These are phyloP conservation scores for Rallus limicola DNA, from an alignment of 2,113 vertebrate genomes.

Conservation along the genomic window DNA sequence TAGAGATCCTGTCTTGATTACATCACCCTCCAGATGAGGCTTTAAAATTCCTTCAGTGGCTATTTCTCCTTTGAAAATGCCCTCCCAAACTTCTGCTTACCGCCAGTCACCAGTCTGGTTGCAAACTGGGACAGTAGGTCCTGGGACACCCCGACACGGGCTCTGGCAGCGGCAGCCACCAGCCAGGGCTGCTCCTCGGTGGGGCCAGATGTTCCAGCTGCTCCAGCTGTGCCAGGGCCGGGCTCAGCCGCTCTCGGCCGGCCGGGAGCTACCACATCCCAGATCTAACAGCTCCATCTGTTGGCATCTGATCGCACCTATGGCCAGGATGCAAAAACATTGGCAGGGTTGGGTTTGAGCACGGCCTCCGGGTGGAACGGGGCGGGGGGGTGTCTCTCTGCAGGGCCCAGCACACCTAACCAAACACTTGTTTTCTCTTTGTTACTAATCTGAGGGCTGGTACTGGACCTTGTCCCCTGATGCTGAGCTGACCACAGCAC, in stretches of 20 bases:
- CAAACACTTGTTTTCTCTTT: fast-evolving
- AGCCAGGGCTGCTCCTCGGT: not conserved
- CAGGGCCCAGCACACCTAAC: fast-evolving
- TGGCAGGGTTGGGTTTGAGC: too few relatives aligned
- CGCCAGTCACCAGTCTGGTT: fast-evolving
- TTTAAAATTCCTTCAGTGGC: not conserved
- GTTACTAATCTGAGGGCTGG: fast-evolving
- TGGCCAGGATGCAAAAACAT: not conserved
- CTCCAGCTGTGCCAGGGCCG: not conserved
- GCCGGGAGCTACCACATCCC: constrained; percentile 15
- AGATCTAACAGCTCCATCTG: constrained; percentile 72
- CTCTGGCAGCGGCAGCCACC: not conserved
- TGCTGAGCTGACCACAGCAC: not conserved
- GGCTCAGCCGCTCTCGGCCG: not conserved
- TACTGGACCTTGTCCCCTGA: fast-evolving
- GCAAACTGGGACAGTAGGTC: not conserved
- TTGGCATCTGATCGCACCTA: constrained; percentile 36
- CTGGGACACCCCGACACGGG: not conserved
- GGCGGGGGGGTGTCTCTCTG: fast-evolving
- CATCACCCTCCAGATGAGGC: fast-evolving
- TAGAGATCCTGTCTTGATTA: not conserved
- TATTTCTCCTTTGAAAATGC: not conserved
- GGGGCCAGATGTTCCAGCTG: not conserved
- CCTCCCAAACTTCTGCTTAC: not conserved
- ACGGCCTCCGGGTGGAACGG: fast-evolving